A percentile compares a stretch with the other conserved stretches of the same genome.
Conservation (phyloP, 2,113 vertebrate genomes). For the Canis aureus region DNA sequence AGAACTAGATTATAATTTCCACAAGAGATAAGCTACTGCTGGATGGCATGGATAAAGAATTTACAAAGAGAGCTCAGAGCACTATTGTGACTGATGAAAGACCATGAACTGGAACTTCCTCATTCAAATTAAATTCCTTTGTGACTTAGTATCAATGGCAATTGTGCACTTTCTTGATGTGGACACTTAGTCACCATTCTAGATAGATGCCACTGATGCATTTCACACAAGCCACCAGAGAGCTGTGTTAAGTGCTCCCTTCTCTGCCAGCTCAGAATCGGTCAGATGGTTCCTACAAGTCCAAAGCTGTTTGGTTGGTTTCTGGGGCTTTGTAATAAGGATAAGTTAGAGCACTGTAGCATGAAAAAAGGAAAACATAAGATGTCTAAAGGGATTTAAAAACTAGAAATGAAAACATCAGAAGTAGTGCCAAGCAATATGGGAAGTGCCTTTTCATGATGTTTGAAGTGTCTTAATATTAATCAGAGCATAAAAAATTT, state of each 20-base stretch:
- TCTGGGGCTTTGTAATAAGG: conserved; percentile 45
- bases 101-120: not conserved
- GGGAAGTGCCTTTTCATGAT: not conserved
- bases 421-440: not conserved
- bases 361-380: conserved; percentile 26
- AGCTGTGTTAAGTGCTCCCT: not conserved
- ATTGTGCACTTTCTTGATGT: not conserved
- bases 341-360: conserved; percentile 64
- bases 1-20: not conserved
- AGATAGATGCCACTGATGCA: not conserved
- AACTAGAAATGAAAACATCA: conserved; percentile 57
- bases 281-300: not conserved
- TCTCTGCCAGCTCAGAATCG: not conserved
- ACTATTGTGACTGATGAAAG: not conserved
- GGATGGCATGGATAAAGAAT: not conserved
- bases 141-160: not conserved
- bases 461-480: conserved; percentile 33
- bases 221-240: not conserved
- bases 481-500: conserved; percentile 18
- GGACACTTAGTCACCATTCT: not conserved
- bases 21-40: not conserved
- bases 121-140: not conserved
- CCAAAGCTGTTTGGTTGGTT: not conserved
- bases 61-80: not conserved
- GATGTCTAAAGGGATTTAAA: conserved; percentile 17